Conservation (phyloP, 2,797 vertebrate species). For the Fundulus diaphanus region DNA sequence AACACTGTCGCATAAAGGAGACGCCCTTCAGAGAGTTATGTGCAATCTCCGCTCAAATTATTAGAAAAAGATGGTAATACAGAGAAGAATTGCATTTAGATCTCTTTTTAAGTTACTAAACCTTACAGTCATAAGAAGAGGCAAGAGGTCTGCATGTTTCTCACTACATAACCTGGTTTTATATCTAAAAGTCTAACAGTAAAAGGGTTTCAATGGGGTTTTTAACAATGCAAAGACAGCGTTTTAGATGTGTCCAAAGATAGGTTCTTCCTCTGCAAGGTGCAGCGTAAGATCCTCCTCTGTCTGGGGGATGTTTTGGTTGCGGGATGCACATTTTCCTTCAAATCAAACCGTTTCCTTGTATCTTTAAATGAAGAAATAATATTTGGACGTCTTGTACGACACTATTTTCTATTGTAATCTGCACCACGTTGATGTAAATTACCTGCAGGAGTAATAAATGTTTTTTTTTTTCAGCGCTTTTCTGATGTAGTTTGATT, state of each 20-base stretch:
- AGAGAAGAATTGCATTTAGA: conserved; percentile 11
- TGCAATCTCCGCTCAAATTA: background rate
- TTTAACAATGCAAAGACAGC: conserved; percentile 26
- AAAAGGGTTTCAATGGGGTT: conserved; percentile 28
- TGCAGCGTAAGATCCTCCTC: conserved; percentile 57
- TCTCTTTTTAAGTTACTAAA: conserved; percentile 17
- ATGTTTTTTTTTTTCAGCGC: conserved; percentile 27
- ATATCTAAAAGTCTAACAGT: conserved; percentile 33
- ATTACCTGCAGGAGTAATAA: conserved; percentile 47
- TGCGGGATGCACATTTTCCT: conserved; percentile 37
- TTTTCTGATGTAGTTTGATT: background rate
- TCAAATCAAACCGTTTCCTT: conserved; percentile 15
- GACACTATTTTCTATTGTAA: conserved; percentile 19
- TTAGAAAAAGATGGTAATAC: background rate
- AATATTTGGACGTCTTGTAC: conserved; percentile 13
- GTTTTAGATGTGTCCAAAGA: conserved; percentile 43
- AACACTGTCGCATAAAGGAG: background rate
- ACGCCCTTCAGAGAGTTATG: background rate
- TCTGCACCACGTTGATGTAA: conserved; percentile 29
- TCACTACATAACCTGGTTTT: conserved; percentile 14
- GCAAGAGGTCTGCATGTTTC: conserved; percentile 38
- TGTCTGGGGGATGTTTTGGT: conserved; percentile 51
- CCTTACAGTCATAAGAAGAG: conserved; percentile 30
- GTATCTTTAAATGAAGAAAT: conserved; percentile 17
- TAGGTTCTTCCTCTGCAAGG: conserved; percentile 26